Evolutionary conservation across 2,113 vertebrate genomes (phyloP).

Genomic region (Papio anubis): DNA sequence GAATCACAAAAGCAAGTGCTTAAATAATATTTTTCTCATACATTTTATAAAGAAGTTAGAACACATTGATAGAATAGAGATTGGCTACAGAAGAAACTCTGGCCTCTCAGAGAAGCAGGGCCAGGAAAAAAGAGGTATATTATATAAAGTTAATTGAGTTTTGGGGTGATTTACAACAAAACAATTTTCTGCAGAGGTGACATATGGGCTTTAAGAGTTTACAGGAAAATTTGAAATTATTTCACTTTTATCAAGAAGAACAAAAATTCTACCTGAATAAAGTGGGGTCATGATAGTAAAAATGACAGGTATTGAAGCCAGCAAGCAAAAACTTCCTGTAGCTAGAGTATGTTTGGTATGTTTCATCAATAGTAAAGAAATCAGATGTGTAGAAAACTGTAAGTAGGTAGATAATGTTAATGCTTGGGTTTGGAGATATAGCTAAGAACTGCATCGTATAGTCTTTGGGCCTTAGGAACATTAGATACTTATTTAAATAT

Average conservation of each 20-base stretch:
- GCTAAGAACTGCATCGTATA: not conserved
- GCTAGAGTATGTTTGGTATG: fast-evolving
- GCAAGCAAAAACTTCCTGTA: not conserved
- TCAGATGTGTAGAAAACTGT: not conserved
- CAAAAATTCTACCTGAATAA: not conserved
- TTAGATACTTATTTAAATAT: not conserved
- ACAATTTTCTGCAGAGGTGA: not conserved
- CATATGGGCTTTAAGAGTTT: not conserved
- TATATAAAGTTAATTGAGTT: not conserved
- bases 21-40: not conserved
- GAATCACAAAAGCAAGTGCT: not conserved
- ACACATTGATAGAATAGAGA: not conserved
- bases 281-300: not conserved
- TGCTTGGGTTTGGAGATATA: not conserved
- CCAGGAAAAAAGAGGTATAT: not conserved
- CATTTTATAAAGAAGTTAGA: not conserved
- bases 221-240: not conserved
- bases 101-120: not conserved
- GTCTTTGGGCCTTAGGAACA: not conserved
- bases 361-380: not conserved
- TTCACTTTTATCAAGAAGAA: not conserved
- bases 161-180: not conserved
- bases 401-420: not conserved
- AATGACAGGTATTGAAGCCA: not conserved
- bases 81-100: not conserved